phyloP scores from a whole-genome alignment of 1,140 invertebrate species.

The Hyphantria cunea region DNA sequence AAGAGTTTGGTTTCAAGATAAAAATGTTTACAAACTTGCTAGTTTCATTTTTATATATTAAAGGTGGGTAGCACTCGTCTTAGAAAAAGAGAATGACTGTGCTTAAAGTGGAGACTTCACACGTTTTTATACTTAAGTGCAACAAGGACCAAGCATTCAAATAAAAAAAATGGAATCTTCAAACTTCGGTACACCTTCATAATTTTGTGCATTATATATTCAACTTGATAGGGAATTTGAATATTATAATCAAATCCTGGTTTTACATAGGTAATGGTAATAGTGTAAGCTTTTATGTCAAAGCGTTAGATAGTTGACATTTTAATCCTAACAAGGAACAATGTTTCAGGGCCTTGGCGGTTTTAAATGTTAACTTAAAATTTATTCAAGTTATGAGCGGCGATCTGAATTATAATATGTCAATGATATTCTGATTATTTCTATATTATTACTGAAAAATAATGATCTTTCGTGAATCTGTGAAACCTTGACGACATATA shows the following conservation, averaged over 20 bases:
- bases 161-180: constrained; percentile 17
- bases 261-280: not conserved
- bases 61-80: constrained; percentile 30
- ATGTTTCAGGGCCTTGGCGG: too few relatives aligned
- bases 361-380: too few relatives aligned
- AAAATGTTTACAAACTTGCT: constrained; percentile 48
- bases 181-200: constrained; percentile 7
- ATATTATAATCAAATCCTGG: constrained; percentile 11
- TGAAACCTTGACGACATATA: too few relatives aligned
- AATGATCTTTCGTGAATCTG: too few relatives aligned
- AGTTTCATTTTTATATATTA: constrained; percentile 50
- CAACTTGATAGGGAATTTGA: constrained; percentile 14
- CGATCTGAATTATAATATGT: too few relatives aligned
- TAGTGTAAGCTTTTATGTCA: not conserved
- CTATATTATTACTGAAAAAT: too few relatives aligned
- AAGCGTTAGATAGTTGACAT: not conserved
- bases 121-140: constrained; percentile 45
- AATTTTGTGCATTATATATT: constrained; percentile 15
- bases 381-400: too few relatives aligned
- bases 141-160: constrained; percentile 44
- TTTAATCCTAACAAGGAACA: too few relatives aligned
- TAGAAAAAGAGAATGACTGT: constrained; percentile 45
- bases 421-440: too few relatives aligned
- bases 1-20: not conserved
- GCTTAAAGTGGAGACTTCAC: constrained; percentile 38